phyloP scores from a whole-genome alignment of 2,888 invertebrate species.

The Formica aserva region DNA sequence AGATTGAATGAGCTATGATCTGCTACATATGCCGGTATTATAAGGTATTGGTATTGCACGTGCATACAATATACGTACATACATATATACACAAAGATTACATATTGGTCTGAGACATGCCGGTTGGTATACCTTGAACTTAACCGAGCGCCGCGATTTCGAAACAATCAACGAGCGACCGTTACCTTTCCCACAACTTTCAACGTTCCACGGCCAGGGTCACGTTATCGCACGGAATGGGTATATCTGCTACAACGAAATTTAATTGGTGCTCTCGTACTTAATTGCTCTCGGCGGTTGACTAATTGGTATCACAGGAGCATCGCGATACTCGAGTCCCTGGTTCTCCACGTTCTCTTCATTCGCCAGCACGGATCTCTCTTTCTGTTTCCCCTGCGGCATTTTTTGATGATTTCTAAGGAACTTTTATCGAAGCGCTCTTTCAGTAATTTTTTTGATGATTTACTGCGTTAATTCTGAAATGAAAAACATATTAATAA shows the following conservation, averaged over 20 bases:
- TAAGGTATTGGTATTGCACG: slow-evolving; percentile 14
- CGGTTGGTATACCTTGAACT: slow-evolving; percentile 64
- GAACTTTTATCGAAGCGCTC: neutral
- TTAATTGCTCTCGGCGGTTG: slow-evolving; percentile 49
- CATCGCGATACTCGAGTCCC: slow-evolving; percentile 11
- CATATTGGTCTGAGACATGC: slow-evolving; percentile 29
- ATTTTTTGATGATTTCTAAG: slow-evolving; percentile 1
- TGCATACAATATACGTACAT: slow-evolving; percentile 20
- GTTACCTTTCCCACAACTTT: slow-evolving; percentile 69
- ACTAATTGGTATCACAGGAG: slow-evolving; percentile 54
- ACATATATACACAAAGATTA: neutral
- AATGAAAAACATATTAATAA: neutral
- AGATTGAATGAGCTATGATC: neutral
- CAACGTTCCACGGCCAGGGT: slow-evolving; percentile 33
- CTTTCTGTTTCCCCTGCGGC: neutral
- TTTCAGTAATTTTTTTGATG: slow-evolving; percentile 49
- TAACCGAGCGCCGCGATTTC: slow-evolving; percentile 62
- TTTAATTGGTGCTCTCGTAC: slow-evolving; percentile 54
- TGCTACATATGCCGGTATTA: neutral
- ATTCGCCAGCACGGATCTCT: neutral
- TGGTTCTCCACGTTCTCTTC: slow-evolving; percentile 19
- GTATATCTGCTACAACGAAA: slow-evolving; percentile 44
- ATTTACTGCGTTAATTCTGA: neutral
- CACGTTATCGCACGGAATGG: slow-evolving; percentile 11
- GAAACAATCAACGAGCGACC: slow-evolving; percentile 68